A percentile compares a stretch with the other conserved stretches of the same genome.
Conservation (phyloP, 2,888 invertebrate species). For the Creontiades dilutus region DNA sequence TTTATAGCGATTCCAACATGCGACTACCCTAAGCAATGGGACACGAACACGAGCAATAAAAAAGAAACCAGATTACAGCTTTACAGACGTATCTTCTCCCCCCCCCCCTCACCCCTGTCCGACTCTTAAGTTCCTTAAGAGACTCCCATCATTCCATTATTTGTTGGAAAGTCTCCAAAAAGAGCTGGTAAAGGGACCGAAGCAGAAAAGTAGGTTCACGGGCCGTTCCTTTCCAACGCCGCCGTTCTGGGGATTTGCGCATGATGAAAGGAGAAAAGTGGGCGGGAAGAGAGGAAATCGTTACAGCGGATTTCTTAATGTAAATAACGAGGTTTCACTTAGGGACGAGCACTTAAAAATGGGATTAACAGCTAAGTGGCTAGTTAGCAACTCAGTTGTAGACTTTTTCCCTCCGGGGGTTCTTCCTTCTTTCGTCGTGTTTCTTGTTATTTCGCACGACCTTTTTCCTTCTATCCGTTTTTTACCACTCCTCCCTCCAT, state of each 20-base stretch:
- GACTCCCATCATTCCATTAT: slow-evolving; percentile 1
- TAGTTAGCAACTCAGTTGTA: slow-evolving; percentile 31
- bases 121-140: slow-evolving; percentile 5
- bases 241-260: slow-evolving; percentile 16
- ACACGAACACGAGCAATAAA: background rate
- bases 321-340: slow-evolving; percentile 35
- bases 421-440: background rate
- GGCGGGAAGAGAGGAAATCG: background rate
- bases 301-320: slow-evolving; percentile 35
- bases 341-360: slow-evolving; percentile 28
- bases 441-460: slow-evolving; percentile 21
- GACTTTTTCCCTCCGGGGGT: background rate
- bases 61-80: slow-evolving; percentile 4
- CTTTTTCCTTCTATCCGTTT: background rate
- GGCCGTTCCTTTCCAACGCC: slow-evolving; percentile 13
- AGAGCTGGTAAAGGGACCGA: slow-evolving; percentile 21
- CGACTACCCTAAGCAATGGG: background rate
- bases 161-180: slow-evolving; percentile 42
- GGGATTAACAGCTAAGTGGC: slow-evolving; percentile 32
- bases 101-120: background rate
- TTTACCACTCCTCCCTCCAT: background rate
- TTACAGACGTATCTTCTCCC: background rate
- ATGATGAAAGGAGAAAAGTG: background rate
- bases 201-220: slow-evolving; percentile 27
- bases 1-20: background rate